Evolutionary conservation across 2,797 vertebrate species (phyloP), one percentile per base, ranked within the genome.

Genomic region (Gymnothorax javanicus): DNA sequence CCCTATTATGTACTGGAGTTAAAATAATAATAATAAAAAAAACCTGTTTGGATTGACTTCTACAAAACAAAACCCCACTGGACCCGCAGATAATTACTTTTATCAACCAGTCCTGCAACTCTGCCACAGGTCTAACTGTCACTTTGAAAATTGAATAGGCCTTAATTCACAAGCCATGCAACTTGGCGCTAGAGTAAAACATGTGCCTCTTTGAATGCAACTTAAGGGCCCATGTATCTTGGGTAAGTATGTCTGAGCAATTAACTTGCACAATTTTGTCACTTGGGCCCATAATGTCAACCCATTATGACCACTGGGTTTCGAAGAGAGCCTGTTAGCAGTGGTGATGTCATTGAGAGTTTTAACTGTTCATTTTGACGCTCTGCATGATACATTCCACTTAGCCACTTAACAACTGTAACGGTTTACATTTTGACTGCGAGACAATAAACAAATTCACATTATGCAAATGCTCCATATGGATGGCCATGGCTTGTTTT

Each of bases 391-490:
- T 81, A 50, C 54, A 56, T 56, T 52, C 77, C 77, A 81, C 77
- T 81, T 81, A 81, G 50, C 50, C 77, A 50, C 23, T 52, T 23
- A 50, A 56, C 13, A 77, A 43, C 33, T 50, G 77, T 11, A 56
- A 54, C 77, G 54, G 77, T 81, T 52, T 7, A n/a, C 77, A 81
- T 81, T 54, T 17, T 54, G 50, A 81, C 17, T 81, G 52, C 7
- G 77, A 56, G 7, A 54, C 20, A 52, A 81, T 81, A 81, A 81
- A 54, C 77, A 81, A 81, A 81, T 81, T 54, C 4, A 56, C 77
- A 81, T 81, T 77, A 81, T 81, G 77, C 77, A 81, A 81, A 81
- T 81, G 20, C 77, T n/a, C 77, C 77, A 81, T 81, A 81, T 81
- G 77, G 77, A 23, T 56, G 50, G 52, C 77, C 77, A 56, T 3